These are phyloP conservation scores for Cepaea nemoralis DNA, from an alignment of 1,140 invertebrate genomes.

Conservation along the genomic window DNA sequence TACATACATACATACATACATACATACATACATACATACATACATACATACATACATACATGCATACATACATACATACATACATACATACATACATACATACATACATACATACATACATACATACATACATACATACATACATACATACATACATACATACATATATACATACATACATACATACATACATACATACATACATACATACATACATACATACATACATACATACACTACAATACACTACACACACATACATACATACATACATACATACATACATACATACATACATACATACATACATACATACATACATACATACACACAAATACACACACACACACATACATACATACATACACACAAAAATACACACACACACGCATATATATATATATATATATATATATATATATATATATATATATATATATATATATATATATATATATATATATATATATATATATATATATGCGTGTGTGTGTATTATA, in stretches of 20 bases:
- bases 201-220: slow-evolving; percentile 12
- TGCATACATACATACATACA: slow-evolving; percentile 12
- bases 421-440: slow-evolving; percentile 8
- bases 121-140: slow-evolving; percentile 12
- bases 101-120: slow-evolving; percentile 12
- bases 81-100: slow-evolving; percentile 12
- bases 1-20: slow-evolving; percentile 12
- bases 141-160: slow-evolving; percentile 11
- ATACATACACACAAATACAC: no score
- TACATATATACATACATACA: slow-evolving; percentile 12
- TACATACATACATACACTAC: no score
- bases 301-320: slow-evolving; percentile 12
- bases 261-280: slow-evolving; percentile 12
- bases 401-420: slow-evolving; percentile 12
- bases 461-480: slow-evolving; percentile 12
- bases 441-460: slow-evolving; percentile 8
- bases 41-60: slow-evolving; percentile 12
- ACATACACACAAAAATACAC: no score
- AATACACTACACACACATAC: no score
- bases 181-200: slow-evolving; percentile 7
- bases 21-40: slow-evolving; percentile 12
- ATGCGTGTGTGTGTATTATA: no score
- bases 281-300: slow-evolving; percentile 12
- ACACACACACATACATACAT: no score
- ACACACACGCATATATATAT: slow-evolving; percentile 12